Base-by-base conservation (phyloP, 2,888 invertebrate genomes). In the Gryllus longicercus region DNA sequence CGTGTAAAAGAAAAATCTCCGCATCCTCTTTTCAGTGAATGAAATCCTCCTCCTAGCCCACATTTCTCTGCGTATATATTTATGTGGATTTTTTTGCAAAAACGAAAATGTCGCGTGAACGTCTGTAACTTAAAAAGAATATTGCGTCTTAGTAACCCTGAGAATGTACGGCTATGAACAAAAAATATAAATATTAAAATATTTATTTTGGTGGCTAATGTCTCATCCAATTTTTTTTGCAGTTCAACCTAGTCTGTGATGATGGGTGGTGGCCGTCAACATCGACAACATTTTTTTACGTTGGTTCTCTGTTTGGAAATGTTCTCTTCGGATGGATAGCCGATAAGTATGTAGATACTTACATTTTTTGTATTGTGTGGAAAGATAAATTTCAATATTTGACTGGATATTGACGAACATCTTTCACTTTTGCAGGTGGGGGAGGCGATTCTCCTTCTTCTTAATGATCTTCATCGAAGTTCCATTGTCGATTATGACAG, bases 261-360 rank as follows among this genome's bases (percentile, higher is more conserved):
- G 87, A 90, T 82, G 90, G 90, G 82, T 91, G 90, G 90, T 88
- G 91, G 85, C 91, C 92, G 1, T 89, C 91, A 78, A 90, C 90
- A 77, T 90, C 91, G 83, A 91, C 91, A 83, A 91, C 92, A 10
- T 88, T 92, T 63, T 92, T 92, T 86, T 92, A 92, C 89, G 91
- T 92, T 2, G 92, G 92, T 50, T 92, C 92, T 76, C 90, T 92
- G 82, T 90, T 92, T 82, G 92, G 92, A 1, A 92, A 92, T 84
- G 87, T 92, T 38, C 88, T 92, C 80, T 92, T 92, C 83, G 92
- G 92, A 50, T 91, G 91, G 90, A 90, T 92, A 85, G 92, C 92
- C 21, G 92, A 92, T 85, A 91, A 88, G 90, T 90, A 84, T 81
- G 81, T 74, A n/a, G 18, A 51, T 75, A 0, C 23, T 5, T n/a